These are phyloP conservation scores for Chlamydotis undulata DNA, from an alignment of 2,113 vertebrate species.

Conservation along the genomic window DNA sequence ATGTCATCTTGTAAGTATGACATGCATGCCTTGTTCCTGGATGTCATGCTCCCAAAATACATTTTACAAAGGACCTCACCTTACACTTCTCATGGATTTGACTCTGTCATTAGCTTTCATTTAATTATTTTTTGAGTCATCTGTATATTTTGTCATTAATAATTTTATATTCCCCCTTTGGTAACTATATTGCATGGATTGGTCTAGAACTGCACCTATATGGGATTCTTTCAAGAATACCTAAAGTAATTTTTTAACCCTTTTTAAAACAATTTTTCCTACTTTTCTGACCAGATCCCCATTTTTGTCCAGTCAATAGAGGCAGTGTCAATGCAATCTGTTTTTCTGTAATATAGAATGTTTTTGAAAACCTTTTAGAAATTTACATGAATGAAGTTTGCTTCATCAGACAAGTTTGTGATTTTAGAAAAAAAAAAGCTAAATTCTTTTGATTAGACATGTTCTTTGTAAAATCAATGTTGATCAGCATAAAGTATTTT, in stretches of 20 bases:
- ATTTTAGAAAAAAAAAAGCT: neutral
- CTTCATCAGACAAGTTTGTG: neutral
- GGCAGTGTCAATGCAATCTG: neutral
- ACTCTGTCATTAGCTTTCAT: neutral
- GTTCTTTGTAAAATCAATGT: neutral
- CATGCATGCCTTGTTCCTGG: neutral
- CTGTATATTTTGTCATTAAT: neutral
- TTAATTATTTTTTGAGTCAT: neutral
- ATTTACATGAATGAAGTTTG: neutral
- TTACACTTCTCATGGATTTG: neutral
- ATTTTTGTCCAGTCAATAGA: neutral
- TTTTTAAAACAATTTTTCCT: neutral
- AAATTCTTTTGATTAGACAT: neutral
- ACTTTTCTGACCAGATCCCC: neutral
- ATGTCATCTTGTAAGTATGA: neutral
- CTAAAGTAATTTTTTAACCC: neutral
- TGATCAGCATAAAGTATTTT: neutral
- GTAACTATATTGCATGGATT: neutral
- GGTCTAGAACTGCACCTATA: neutral
- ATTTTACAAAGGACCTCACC: neutral
- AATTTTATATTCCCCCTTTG: neutral
- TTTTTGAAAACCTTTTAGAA: neutral
- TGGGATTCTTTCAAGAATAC: neutral
- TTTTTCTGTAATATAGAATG: neutral
- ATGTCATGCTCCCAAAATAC: neutral